Evolutionary conservation across 2,888 invertebrate species (phyloP), one percentile per base, ranked within the genome.

Genomic region (Chalcosyrphus nemorum): DNA sequence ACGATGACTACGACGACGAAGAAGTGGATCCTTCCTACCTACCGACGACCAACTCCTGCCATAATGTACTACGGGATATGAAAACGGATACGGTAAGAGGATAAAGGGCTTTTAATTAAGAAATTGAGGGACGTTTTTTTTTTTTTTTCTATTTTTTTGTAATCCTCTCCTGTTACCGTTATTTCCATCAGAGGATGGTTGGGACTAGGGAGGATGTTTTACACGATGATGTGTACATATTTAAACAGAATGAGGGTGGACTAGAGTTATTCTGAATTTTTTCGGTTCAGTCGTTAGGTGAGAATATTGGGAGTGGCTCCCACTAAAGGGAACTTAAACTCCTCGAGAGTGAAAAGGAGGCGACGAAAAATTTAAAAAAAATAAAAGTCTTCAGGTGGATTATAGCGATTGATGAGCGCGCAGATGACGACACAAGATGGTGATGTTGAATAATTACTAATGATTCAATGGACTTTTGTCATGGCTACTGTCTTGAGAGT

Each of bases 101-200:
- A 84, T 84, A 80, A 84, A 84, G 74, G 84, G 84, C 84, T 84
- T 84, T 84, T 84, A 84, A 84, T 84, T 84, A 84, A 84, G 84
- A 84, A 84, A 84, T 84, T 84, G 84, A 80, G 80, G 84, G 74
- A 80, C 80, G 80, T 41, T 78, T 52, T 66, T 82, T 66, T 66
- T 17, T 21, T 47, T 24, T 72, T 47, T 56, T 61, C 19, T 56
- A 35, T 13, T 9, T 66, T 32, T 54, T 61, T 72, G 66, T 61
- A 56, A 66, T 72, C 66, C 71, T 71, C 50, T 59, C 29, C 65
- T 54, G 71, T 72, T 82, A 77, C 78, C 50, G 19, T 38, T 56
- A 59, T 32, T n/a, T 59, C 47, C 17, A 70, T 9, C 38, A n/a
- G n/a, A n/a, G n/a, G n/a, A n/a, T n/a, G n/a, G 24, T 24, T 4